Evolutionary conservation across 2,888 invertebrate species (phyloP), one percentile per base, ranked within the genome.

Genomic region (Invenusta paracnida): DNA sequence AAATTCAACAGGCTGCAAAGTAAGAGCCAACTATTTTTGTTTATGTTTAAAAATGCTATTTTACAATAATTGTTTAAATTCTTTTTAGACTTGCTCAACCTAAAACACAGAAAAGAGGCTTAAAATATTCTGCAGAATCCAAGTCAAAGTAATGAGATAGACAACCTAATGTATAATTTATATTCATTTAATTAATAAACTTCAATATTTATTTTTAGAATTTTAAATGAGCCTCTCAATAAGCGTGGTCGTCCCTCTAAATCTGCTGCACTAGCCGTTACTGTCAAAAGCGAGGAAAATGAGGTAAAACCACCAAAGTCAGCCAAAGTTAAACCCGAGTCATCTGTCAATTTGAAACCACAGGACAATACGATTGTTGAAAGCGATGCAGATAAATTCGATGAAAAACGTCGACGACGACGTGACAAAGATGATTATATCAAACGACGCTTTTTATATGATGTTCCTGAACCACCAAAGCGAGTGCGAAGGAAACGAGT

Each of bases 191-290:
- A 73, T 73, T n/a, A n/a, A 5, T 73, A 73, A 5, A 13, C 2
- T 73, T n/a, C 25, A 13, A 73, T 25, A 13, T n/a, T 23, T 13
- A 23, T 73, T 73, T 2, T 23, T 25, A 73, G 73, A 73, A 25
- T 73, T 73, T 23, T 23, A 2, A 25, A 13, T 23, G 73, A 73
- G 23, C 73, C 25, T 5, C 23, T 23, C 5, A 5, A 73, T 13
- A 73, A 73, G 23, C 73, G 73, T 23, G 73, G 73, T n/a, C 73
- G 73, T 23, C 73, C 73, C 2, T 73, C 73, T 73, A 73, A 25
- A 73, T 23, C 73, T 13, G 17, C 48, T 11, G 5, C 48, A 11
- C 17, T 48, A 48, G 17, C 17, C 17, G 17, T 11, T 11, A 48
- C 5, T 48, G 48, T 17, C 5, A 48, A 48, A 48, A 48, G 17